Base-by-base conservation (phyloP, 2,113 vertebrate species). In the Piprites chloris region DNA sequence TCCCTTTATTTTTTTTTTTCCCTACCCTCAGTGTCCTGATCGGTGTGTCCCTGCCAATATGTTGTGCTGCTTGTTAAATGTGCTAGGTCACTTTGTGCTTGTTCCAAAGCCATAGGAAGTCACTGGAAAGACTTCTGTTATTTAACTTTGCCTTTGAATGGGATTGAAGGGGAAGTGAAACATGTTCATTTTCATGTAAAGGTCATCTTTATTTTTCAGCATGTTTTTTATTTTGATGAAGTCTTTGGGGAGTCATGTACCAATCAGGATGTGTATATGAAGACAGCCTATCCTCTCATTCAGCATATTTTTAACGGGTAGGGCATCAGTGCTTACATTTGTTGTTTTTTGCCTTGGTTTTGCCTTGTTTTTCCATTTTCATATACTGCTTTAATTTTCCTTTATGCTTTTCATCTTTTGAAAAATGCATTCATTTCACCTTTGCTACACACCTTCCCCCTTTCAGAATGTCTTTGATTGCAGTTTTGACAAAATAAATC, bases 211-310 rank as follows among this genome's bases (percentile, higher is more conserved):
- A 61, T 97, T 97, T 98, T 98, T 87, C 98, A 99, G 99, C 99
- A 99, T 95, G 98, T 97, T 90, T 99, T 99, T 98, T 99, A 99
- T 98, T 99, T 99, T 97, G 99, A 99, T 97, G 98, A 99, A 96
- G 99, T 99, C 96, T 99, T 99, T 96, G 99, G 98, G 81, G 99
- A 99, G 89, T 95, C 97, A 13, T 98, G 98, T 95, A 98, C 98
- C 93, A 99, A 99, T 91, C 96, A 97, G 87, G 98, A 99, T 79
- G 98, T 99, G 49, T 99, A 99, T 96, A 97, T 94, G 98, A 99
- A 97, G 97, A 99, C 99, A 44, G 98, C 98, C 58, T 97, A 98
- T 80, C 99, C 99, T 73, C 98, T 99, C 89, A 99, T 99, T 93
- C 98, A 98, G 86, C 99, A 99, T 96, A 97, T 99, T 97, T 99